phyloP scores from a whole-genome alignment of 2,888 invertebrate genomes.

The Iselma pallidipennis region DNA sequence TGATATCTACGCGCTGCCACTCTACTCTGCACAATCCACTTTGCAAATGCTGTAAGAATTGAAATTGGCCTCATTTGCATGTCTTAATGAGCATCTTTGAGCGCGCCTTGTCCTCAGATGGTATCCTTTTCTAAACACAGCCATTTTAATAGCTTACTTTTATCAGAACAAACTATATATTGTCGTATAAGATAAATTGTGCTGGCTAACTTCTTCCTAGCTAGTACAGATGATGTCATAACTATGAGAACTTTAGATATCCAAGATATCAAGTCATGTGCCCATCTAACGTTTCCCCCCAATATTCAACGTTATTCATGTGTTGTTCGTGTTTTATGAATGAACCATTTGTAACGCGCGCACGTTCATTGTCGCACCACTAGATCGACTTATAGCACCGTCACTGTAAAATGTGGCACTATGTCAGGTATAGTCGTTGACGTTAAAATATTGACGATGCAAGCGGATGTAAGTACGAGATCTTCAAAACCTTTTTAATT shows the following conservation, averaged over 20 bases:
- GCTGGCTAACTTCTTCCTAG: constrained; percentile 10
- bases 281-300: constrained; percentile 15
- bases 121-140: constrained; percentile 31
- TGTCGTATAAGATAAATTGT: constrained; percentile 41
- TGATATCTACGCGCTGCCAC: constrained; percentile 27
- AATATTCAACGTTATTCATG: constrained; percentile 46
- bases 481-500: constrained; percentile 13
- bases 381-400: constrained; percentile 52
- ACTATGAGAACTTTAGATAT: constrained; percentile 19
- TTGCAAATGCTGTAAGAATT: constrained; percentile 54
- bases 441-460: not conserved
- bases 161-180: constrained; percentile 43
- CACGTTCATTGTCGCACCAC: constrained; percentile 54
- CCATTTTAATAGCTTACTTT: constrained; percentile 49
- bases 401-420: constrained; percentile 51
- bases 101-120: constrained; percentile 46
- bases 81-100: constrained; percentile 55
- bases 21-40: constrained; percentile 47
- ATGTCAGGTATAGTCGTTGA: constrained; percentile 33
- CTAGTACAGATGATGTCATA: constrained; percentile 6
- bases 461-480: not conserved
- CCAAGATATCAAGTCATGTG: constrained; percentile 27
- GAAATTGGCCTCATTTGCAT: constrained; percentile 56
- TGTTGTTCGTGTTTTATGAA: constrained; percentile 57
- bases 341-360: constrained; percentile 54